Evolutionary conservation across 2,797 vertebrate genomes (phyloP).

Genomic region (Morus bassanus): DNA sequence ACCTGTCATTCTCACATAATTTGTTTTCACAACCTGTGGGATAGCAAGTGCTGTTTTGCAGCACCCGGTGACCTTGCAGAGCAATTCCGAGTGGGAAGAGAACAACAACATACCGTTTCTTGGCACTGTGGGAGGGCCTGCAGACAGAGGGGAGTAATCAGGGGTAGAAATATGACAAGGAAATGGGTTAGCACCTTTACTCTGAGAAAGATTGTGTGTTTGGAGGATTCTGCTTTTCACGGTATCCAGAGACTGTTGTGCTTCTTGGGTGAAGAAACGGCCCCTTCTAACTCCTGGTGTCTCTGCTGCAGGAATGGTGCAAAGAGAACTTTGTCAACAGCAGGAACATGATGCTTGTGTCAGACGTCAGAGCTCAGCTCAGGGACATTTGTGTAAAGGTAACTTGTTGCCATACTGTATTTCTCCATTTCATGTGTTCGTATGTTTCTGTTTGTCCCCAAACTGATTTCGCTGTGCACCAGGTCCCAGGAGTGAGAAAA

Average conservation of each 20-base stretch:
- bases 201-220: not conserved
- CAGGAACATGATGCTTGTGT: slow-evolving; percentile 92
- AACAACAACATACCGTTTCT: not conserved
- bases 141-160: not conserved
- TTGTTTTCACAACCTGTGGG: not conserved
- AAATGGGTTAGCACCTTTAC: not conserved
- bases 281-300: not conserved
- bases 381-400: slow-evolving; percentile 96
- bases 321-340: slow-evolving; percentile 93
- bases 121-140: not conserved
- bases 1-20: not conserved
- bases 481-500: not conserved
- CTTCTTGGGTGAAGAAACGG: not conserved
- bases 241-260: not conserved
- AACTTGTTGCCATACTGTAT: not conserved
- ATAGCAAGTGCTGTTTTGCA: not conserved
- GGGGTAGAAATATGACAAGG: not conserved
- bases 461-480: not conserved
- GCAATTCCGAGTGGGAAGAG: not conserved
- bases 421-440: not conserved
- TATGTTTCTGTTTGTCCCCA: not conserved
- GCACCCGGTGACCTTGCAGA: not conserved
- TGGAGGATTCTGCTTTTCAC: not conserved
- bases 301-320: slow-evolving; percentile 89
- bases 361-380: slow-evolving; percentile 90